Percentiles rank a stretch among this genome's conserved stretches.
These are phyloP conservation scores for Zaprionus bogoriensis DNA, from an alignment of 2,888 invertebrate species.

Conservation along the genomic window DNA sequence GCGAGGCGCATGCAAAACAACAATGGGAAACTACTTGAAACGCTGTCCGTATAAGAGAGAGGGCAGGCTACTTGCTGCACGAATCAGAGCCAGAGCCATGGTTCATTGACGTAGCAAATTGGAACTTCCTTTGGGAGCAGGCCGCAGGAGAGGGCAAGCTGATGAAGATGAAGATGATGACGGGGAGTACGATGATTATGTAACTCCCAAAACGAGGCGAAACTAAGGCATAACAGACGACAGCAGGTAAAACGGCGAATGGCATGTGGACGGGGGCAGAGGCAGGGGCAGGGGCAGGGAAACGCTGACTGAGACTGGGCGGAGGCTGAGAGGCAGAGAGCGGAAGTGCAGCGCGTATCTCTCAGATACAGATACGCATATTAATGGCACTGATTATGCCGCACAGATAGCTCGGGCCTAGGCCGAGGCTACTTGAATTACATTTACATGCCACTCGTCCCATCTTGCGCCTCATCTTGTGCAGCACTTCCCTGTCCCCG, in stretches of 20 bases:
- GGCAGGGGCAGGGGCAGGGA: not conserved
- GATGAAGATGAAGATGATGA: constrained; percentile 21
- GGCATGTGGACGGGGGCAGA: not conserved
- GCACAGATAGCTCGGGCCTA: constrained; percentile 41
- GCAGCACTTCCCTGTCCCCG: not conserved
- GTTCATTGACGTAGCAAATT: constrained; percentile 81
- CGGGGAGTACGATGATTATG: constrained; percentile 33
- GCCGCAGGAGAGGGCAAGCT: constrained; percentile 20
- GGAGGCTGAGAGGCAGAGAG: constrained; percentile 39
- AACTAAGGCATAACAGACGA: constrained; percentile 40
- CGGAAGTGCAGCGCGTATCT: constrained; percentile 54
- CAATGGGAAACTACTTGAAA: constrained; percentile 36
- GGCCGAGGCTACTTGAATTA: constrained; percentile 60
- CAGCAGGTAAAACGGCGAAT: not conserved
- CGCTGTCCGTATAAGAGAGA: not conserved
- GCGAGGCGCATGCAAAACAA: constrained; percentile 30
- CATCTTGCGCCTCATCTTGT: constrained; percentile 1
- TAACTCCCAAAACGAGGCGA: constrained; percentile 52
- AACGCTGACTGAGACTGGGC: no score
- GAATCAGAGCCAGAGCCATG: constrained; percentile 56
- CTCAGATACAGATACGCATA: constrained; percentile 54
- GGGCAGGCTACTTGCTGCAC: constrained; percentile 48
- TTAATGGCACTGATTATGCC: constrained; percentile 66
- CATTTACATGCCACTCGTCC: constrained; percentile 44
- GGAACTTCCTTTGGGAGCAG: constrained; percentile 75